Percentiles rank a stretch among this genome's conserved stretches.
Evolutionary conservation across 2,888 invertebrate genomes (phyloP).

Genomic region (Diploptera punctata): DNA sequence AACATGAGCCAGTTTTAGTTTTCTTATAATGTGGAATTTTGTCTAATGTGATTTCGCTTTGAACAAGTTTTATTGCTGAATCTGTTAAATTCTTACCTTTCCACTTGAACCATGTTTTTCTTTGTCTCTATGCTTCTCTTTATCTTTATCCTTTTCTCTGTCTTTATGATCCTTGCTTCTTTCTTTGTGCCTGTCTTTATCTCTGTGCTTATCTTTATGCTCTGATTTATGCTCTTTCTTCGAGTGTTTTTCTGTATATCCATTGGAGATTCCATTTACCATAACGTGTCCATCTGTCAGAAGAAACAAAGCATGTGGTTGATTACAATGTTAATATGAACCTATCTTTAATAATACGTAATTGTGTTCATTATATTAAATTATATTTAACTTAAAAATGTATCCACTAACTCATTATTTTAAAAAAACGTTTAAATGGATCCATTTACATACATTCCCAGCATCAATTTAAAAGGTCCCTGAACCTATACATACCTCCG

Average conservation of each 20-base stretch:
- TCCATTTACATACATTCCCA: no score
- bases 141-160: conserved; percentile 52
- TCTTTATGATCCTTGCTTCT: conserved; percentile 57
- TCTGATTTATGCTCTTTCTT: conserved; percentile 63
- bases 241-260: conserved; percentile 63
- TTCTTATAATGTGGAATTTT: no score
- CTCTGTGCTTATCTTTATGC: conserved; percentile 52
- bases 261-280: conserved; percentile 83
- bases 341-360: neutral
- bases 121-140: conserved; percentile 57
- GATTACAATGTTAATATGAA: neutral
- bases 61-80: no score
- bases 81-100: conserved; percentile 32
- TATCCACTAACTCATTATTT: no score
- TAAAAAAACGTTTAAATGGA: no score
- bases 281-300: conserved; percentile 34
- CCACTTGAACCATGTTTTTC: conserved; percentile 53
- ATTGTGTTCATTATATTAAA: neutral
- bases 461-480: neutral
- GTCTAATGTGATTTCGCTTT: no score
- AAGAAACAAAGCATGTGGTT: neutral
- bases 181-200: conserved; percentile 58
- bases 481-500: conserved; percentile 50
- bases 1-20: no score
- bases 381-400: no score